A percentile compares a stretch with the other conserved stretches of the same genome.
Evolutionary conservation across 2,113 vertebrate species (phyloP).

Genomic region (Hirundichthys speculiger): DNA sequence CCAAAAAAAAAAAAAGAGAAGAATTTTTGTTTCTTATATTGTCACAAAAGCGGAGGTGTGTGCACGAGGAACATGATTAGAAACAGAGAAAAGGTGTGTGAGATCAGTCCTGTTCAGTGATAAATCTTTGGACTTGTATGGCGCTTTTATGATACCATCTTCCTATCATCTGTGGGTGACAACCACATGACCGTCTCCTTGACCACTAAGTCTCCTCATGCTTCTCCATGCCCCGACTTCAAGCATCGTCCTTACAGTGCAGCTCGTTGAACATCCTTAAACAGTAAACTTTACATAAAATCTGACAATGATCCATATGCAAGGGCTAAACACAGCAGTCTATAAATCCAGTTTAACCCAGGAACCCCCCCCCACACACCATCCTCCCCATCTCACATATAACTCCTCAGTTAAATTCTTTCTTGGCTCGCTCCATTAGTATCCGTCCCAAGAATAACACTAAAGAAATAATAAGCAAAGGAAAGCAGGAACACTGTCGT

Average conservation of each 20-base stretch:
- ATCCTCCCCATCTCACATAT: no score
- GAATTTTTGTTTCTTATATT: no score
- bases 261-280: neutral
- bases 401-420: conserved; percentile 25
- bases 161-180: no score
- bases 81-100: neutral
- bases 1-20: neutral
- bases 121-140: neutral
- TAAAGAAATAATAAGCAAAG: conserved; percentile 26
- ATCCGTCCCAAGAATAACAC: conserved; percentile 35
- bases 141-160: neutral
- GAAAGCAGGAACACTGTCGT: neutral
- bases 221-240: no score
- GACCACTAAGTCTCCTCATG: no score
- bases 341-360: conserved; percentile 31
- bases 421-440: conserved; percentile 15
- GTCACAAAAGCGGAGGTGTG: conserved; percentile 21
- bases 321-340: conserved; percentile 21
- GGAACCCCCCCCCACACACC: no score
- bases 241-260: no score
- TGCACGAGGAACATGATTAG: conserved; percentile 3
- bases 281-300: conserved; percentile 25
- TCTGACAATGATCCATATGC: conserved; percentile 23
- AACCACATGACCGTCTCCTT: no score
- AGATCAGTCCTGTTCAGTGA: conserved; percentile 10